Percentiles rank a stretch among this genome's conserved stretches.
These are phyloP conservation scores for Drosophila imparisetae DNA, from an alignment of 2,888 invertebrate genomes.

Conservation along the genomic window DNA sequence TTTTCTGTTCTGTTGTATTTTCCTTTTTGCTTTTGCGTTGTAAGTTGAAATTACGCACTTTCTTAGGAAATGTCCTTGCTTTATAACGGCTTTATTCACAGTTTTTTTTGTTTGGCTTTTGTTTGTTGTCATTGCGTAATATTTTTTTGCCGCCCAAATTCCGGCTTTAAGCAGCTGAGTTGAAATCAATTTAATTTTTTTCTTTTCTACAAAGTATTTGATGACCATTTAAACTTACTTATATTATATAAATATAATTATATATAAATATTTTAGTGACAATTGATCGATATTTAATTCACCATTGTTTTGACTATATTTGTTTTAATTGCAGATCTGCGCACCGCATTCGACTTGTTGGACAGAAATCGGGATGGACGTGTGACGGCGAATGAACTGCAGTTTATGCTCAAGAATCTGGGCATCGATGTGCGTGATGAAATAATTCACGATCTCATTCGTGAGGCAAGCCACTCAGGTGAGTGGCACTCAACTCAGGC, in stretches of 20 bases:
- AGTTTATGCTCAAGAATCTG: conserved; percentile 91
- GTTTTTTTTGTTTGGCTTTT: background rate
- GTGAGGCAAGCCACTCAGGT: conserved; percentile 91
- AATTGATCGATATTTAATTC: background rate
- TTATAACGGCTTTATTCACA: conserved; percentile 32
- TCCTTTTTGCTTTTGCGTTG: conserved; percentile 21
- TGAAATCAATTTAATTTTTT: background rate
- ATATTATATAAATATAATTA: no score
- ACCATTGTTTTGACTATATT: background rate
- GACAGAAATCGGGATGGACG: conserved; percentile 92
- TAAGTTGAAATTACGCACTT: conserved; percentile 59
- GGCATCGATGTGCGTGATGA: conserved; percentile 91
- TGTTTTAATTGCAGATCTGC: conserved; percentile 87
- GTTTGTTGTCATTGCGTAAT: background rate
- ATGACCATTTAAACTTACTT: no score
- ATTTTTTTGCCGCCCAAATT: background rate
- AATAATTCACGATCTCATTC: conserved; percentile 90
- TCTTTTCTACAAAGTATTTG: background rate
- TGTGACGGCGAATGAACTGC: conserved; percentile 90
- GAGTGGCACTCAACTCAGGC: conserved; percentile 70
- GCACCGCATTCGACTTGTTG: conserved; percentile 91
- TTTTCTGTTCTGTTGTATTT: background rate
- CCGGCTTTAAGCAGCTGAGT: background rate
- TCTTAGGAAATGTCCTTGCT: conserved; percentile 46
- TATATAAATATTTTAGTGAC: no score